Percentiles rank a stretch among this genome's conserved stretches.
These are phyloP conservation scores for Ctenoplectra terminalis DNA, from an alignment of 1,140 invertebrate genomes.

Conservation along the genomic window DNA sequence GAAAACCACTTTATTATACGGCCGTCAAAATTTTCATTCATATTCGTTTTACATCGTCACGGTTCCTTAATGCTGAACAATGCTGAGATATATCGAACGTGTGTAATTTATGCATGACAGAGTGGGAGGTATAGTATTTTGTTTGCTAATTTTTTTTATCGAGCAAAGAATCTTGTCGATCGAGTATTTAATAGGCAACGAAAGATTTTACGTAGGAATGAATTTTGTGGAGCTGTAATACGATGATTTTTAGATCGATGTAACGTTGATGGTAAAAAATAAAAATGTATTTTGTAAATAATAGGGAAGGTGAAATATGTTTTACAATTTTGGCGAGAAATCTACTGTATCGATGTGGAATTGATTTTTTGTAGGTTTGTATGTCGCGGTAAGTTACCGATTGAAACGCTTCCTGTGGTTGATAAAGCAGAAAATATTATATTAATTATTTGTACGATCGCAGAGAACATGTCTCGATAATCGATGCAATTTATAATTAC, in stretches of 20 bases:
- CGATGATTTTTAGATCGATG: not conserved
- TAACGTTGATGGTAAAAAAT: not conserved
- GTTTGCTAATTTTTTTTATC: not conserved
- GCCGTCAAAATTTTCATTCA: conserved; percentile 65
- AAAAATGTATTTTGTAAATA: not conserved
- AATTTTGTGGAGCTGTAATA: no score
- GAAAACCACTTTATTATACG: conserved; percentile 64
- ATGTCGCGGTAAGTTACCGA: not conserved
- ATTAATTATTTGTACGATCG: not conserved
- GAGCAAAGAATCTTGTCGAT: not conserved
- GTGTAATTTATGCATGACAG: not conserved
- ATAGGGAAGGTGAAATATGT: not conserved
- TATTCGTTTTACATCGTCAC: conserved; percentile 53
- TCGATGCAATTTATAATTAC: no score
- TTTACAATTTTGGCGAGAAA: not conserved
- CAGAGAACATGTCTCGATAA: no score
- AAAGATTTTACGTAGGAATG: not conserved
- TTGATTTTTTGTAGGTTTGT: not conserved
- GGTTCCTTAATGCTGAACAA: conserved; percentile 8
- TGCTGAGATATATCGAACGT: not conserved
- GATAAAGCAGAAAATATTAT: not conserved
- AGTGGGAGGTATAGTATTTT: not conserved
- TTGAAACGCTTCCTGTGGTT: not conserved
- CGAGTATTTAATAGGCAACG: not conserved
- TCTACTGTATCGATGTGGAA: not conserved